phyloP scores from a whole-genome alignment of 2,888 invertebrate species.

The Ptilodon capucinus region DNA sequence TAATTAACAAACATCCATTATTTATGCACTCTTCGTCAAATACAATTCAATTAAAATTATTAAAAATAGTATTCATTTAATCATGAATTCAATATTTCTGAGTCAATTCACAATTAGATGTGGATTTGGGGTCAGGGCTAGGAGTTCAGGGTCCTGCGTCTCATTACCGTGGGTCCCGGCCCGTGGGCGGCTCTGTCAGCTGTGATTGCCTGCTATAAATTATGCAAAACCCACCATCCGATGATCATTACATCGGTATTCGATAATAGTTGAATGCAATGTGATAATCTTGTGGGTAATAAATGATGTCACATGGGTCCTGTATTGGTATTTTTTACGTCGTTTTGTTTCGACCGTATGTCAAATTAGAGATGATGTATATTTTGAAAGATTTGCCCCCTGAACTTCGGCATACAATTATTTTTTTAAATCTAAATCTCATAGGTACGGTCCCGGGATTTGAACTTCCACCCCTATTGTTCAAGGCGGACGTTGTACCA shows the following conservation, averaged over 20 bases:
- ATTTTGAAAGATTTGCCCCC: too few relatives aligned
- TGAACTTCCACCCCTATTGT: too few relatives aligned
- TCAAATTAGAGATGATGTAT: too few relatives aligned
- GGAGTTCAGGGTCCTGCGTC: slow-evolving; percentile 33
- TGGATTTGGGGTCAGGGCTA: slow-evolving; percentile 27
- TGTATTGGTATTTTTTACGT: too few relatives aligned
- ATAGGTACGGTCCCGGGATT: too few relatives aligned
- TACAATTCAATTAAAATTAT: slow-evolving; percentile 7
- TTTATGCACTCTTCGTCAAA: neutral
- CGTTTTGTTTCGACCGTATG: too few relatives aligned
- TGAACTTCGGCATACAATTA: too few relatives aligned
- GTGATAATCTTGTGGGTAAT: slow-evolving; percentile 23
- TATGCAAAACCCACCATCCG: slow-evolving; percentile 41
- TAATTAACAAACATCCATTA: neutral
- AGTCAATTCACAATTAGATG: slow-evolving; percentile 1
- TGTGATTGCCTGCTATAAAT: slow-evolving; percentile 37
- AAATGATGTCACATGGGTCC: slow-evolving; percentile 9
- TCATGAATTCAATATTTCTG: slow-evolving; percentile 7
- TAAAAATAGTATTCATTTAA: neutral
- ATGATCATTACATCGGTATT: slow-evolving; percentile 29
- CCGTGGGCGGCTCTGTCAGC: slow-evolving; percentile 36
- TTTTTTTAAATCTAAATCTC: too few relatives aligned
- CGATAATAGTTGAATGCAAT: slow-evolving; percentile 36
- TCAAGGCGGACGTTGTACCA: too few relatives aligned
- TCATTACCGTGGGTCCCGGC: slow-evolving; percentile 29